These are phyloP conservation scores for Ptychochromis oligacanthus DNA, from an alignment of 2,113 vertebrate genomes.

Conservation along the genomic window DNA sequence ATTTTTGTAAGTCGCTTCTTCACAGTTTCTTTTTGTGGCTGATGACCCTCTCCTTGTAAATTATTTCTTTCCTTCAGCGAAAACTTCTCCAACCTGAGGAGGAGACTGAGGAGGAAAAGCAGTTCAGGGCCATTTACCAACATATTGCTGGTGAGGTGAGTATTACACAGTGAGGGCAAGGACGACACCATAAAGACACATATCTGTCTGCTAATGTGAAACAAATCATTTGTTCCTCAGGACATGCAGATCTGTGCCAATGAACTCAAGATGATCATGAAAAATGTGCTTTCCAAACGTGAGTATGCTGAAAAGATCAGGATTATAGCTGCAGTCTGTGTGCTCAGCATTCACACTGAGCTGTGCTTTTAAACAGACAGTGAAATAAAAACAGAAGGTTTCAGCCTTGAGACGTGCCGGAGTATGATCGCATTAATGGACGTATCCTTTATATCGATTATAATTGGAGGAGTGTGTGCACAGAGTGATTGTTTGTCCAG, in stretches of 20 bases:
- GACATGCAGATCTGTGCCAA: conserved; percentile 96
- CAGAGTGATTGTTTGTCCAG: not conserved
- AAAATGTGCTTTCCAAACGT: conserved; percentile 90
- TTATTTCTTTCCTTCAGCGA: conserved; percentile 10
- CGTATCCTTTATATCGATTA: conserved; percentile 85
- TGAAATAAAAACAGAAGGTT: conserved; percentile 87
- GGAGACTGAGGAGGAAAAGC: conserved; percentile 87
- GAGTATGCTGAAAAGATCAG: conserved; percentile 58
- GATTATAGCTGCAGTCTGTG: fast-evolving
- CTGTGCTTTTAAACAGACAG: conserved; percentile 78
- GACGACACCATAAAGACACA: not conserved
- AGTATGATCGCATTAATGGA: conserved; percentile 99
- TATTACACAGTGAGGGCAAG: conserved; percentile 19
- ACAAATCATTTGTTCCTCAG: conserved; percentile 69
- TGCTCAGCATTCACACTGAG: not conserved
- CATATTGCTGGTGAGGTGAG: conserved; percentile 94
- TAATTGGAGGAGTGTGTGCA: not conserved
- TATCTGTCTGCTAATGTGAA: not conserved
- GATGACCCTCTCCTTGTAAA: not conserved
- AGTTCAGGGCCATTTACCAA: conserved; percentile 89
- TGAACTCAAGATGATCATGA: conserved; percentile 92
- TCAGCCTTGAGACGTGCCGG: conserved; percentile 93
- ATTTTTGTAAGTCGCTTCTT: not conserved
- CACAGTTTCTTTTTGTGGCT: not conserved
- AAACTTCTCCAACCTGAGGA: conserved; percentile 66